Evolutionary conservation across 1,140 invertebrate species (phyloP), one percentile per base, ranked within the genome.

Genomic region (Cyclina sinensis): DNA sequence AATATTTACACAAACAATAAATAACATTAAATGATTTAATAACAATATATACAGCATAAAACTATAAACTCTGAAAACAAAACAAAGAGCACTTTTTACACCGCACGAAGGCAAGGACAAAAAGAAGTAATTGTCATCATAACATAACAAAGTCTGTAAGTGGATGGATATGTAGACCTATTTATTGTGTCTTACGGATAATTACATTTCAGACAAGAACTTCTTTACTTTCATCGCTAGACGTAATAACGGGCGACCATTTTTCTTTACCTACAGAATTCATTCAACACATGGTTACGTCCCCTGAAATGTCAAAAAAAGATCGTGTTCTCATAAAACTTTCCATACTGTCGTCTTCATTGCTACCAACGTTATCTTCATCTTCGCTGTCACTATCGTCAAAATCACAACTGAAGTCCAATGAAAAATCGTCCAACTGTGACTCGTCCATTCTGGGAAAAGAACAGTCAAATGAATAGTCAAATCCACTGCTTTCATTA

Each of bases 381-480:
- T 18, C 24, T 16, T 62, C 78, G 35, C n/a, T 39, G 24, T 83
- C 81, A n/a, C 37, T 70, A 9, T 83, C 65, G n/a, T 70, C 81
- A 83, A 70, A 83, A 51, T 54, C 32, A 59, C 68, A 78, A 32
- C 43, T 54, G n/a, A 84, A 74, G 32, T 84, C 68, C 21, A 43
- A 11, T 37, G 57, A 80, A 11, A 62, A 51, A 70, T 87, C 59
- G 32, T 46, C 68, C 21, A 30, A 59, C 32, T 87, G 74, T 0
- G 73, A 46, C 21, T 87, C 85, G 43, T 87, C 85, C 74, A 87
- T 68, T 62, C 54, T 51, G 0, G 70, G 85, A 51, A 87, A 87
- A 0, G 85, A 78, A 54, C 85, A 87, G 35, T 87, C 39, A 51
- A 87, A 87, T 1, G 84, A 78, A 37, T 79, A 86, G 24, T 86